Evolutionary conservation across 2,113 vertebrate genomes (phyloP).

Genomic region (Xiphias gladius): DNA sequence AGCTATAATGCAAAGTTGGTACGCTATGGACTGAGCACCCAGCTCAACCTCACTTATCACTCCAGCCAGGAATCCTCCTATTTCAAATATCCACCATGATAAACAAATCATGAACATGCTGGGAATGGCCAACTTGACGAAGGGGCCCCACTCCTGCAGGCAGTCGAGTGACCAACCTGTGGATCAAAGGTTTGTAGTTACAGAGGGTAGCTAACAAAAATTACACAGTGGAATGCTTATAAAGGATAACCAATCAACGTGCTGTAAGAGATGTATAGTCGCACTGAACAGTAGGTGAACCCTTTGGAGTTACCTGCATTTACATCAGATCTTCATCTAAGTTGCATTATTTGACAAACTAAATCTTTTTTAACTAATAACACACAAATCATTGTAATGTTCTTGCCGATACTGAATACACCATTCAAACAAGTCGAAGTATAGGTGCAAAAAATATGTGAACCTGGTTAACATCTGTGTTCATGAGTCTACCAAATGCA

Average conservation of each 20-base stretch:
- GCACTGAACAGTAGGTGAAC: too few species aligned
- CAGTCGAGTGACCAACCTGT: neutral
- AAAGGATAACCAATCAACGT: neutral
- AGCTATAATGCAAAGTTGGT: constrained; percentile 81
- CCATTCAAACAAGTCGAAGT: too few species aligned
- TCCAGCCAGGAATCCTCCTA: constrained; percentile 90
- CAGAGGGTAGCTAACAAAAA: constrained; percentile 37
- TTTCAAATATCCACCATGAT: constrained; percentile 94
- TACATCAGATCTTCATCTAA: too few species aligned
- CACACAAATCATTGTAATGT: too few species aligned
- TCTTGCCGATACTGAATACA: too few species aligned
- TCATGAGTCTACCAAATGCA: too few species aligned
- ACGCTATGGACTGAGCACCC: constrained; percentile 89
- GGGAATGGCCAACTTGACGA: constrained; percentile 85
- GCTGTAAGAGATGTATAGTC: neutral
- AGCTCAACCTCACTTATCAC: constrained; percentile 88
- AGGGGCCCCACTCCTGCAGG: neutral
- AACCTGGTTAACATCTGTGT: too few species aligned
- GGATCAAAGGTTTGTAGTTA: constrained; percentile 34
- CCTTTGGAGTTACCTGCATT: too few species aligned
- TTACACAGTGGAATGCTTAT: constrained; percentile 7
- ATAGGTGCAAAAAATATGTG: too few species aligned
- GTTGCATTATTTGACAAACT: too few species aligned
- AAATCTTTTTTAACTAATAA: too few species aligned
- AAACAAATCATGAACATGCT: constrained; percentile 94